These are phyloP conservation scores for Temnothorax curvispinosus DNA, from an alignment of 1,140 invertebrate genomes.

Conservation along the genomic window DNA sequence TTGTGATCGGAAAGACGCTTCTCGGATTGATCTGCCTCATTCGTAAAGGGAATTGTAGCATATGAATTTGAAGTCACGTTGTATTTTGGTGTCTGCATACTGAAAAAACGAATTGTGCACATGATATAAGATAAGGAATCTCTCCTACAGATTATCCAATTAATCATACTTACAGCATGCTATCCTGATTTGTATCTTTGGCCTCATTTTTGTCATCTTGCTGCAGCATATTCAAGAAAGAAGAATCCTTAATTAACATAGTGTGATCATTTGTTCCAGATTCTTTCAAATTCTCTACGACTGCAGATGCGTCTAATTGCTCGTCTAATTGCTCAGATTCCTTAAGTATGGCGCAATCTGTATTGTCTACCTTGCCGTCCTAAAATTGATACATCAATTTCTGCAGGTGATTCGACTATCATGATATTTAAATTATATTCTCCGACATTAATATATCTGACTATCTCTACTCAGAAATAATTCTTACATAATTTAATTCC, in stretches of 20 bases:
- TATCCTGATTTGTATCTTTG: background rate
- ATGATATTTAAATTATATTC: background rate
- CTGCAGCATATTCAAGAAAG: slow-evolving; percentile 46
- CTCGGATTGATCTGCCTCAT: background rate
- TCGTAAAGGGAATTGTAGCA: background rate
- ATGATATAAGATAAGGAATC: background rate
- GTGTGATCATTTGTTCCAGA: slow-evolving; percentile 56
- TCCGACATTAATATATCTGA: background rate
- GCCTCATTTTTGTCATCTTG: background rate
- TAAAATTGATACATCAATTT: slow-evolving; percentile 16
- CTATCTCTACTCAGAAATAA: too few species aligned
- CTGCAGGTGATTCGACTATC: background rate
- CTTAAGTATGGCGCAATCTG: background rate
- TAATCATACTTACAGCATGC: background rate
- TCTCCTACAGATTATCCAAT: background rate
- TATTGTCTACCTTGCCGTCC: background rate
- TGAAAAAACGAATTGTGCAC: background rate
- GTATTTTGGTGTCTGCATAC: background rate
- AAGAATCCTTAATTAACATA: slow-evolving; percentile 57
- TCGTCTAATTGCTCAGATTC: slow-evolving; percentile 7
- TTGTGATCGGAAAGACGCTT: slow-evolving; percentile 8
- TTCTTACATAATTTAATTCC: background rate
- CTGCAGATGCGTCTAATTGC: background rate
- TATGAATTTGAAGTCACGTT: background rate
- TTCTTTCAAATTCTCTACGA: slow-evolving; percentile 63